Percentiles rank a stretch among this genome's conserved stretches.
These are phyloP conservation scores for Eleginops maclovinus DNA, from an alignment of 2,113 vertebrate species.

Conservation along the genomic window DNA sequence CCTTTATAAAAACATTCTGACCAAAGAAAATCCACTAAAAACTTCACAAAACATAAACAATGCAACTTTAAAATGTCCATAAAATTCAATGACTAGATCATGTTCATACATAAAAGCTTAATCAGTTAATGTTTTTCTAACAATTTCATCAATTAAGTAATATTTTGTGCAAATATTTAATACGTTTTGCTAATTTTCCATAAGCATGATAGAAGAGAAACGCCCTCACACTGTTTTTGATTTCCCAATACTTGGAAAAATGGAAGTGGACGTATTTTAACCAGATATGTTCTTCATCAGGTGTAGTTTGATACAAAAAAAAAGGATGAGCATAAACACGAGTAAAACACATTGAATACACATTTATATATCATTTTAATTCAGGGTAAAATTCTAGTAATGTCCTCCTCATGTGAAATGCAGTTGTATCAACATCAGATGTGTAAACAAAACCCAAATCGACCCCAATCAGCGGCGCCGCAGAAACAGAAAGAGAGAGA, in stretches of 20 bases:
- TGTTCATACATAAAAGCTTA: background rate
- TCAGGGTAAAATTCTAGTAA: background rate
- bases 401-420: background rate
- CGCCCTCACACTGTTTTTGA: too few relatives aligned
- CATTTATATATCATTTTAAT: background rate
- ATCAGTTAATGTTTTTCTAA: background rate
- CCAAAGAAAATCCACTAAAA: background rate
- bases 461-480: slow-evolving; percentile 29
- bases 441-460: slow-evolving; percentile 63
- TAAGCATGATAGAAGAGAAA: background rate
- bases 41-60: background rate
- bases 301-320: too few relatives aligned
- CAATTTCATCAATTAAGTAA: background rate
- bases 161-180: background rate
- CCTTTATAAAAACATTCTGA: background rate
- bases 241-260: too few relatives aligned
- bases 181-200: background rate
- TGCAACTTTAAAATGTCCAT: background rate
- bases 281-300: too few relatives aligned
- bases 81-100: background rate
- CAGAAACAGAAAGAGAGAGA: slow-evolving; percentile 32
- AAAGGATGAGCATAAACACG: background rate
- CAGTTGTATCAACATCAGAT: slow-evolving; percentile 31
- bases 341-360: background rate
- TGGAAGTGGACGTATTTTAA: background rate